A percentile compares a stretch with the other conserved stretches of the same genome.
Conservation (phyloP, 1,140 invertebrate genomes). For the Frieseomelitta varia region DNA sequence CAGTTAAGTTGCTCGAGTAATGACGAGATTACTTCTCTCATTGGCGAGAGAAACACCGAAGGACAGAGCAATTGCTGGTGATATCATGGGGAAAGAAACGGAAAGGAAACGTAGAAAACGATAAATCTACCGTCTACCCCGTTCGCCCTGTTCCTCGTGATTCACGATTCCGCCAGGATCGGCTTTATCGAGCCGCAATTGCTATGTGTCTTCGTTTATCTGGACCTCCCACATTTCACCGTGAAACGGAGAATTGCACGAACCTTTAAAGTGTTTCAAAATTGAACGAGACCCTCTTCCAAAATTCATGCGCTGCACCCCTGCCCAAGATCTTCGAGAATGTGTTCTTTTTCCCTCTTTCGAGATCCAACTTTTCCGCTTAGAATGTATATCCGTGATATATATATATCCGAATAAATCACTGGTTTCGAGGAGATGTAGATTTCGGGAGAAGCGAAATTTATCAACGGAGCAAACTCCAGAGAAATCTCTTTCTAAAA, state of each 20-base stretch:
- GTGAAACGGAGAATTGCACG: background rate
- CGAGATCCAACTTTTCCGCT: no score
- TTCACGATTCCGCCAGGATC: constrained; percentile 15
- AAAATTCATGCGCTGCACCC: background rate
- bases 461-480: background rate
- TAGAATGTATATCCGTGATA: background rate
- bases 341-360: no score
- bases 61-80: background rate
- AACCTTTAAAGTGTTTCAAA: background rate
- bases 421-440: no score
- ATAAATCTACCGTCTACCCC: constrained; percentile 14
- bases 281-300: background rate
- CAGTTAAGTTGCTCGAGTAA: background rate
- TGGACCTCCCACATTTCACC: background rate
- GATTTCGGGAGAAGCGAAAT: background rate
- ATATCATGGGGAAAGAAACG: background rate
- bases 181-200: constrained; percentile 17
- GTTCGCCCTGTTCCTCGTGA: constrained; percentile 6
- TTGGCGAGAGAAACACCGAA: background rate
- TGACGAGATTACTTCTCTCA: background rate
- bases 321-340: no score
- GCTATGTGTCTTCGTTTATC: constrained; percentile 2
- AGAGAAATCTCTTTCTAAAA: background rate
- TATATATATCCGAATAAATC: no score
- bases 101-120: background rate